These are phyloP conservation scores for Hyles vespertilio DNA, from an alignment of 1,140 invertebrate species.

Conservation along the genomic window DNA sequence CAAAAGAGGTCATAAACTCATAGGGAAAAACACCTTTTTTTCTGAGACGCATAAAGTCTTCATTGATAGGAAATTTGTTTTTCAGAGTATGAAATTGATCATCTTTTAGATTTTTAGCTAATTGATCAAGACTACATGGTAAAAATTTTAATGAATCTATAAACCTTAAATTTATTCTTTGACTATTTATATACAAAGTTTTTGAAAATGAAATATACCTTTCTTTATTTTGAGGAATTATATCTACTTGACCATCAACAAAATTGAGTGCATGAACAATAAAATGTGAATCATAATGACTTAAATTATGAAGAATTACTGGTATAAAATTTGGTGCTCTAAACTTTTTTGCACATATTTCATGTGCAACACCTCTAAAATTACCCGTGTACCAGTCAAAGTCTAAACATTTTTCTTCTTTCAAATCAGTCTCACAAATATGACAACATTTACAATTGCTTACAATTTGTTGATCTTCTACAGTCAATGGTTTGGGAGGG, in stretches of 20 bases:
- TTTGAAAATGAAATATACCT: conserved; percentile 37
- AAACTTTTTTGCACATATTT: no score
- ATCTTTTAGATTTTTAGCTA: conserved; percentile 19
- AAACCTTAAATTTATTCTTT: conserved; percentile 23
- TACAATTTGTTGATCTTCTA: conserved; percentile 16
- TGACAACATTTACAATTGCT: conserved; percentile 6
- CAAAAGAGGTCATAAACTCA: neutral
- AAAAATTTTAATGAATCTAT: conserved; percentile 32
- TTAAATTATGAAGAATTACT: conserved; percentile 2
- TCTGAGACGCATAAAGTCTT: neutral
- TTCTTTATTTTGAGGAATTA: conserved; percentile 34
- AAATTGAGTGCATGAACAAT: conserved; percentile 16
- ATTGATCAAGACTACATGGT: conserved; percentile 18
- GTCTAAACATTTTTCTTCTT: conserved; percentile 1
- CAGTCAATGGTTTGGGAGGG: conserved; percentile 20
- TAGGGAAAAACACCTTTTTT: conserved; percentile 1
- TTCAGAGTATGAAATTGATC: neutral
- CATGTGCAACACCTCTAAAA: no score
- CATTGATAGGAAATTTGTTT: neutral
- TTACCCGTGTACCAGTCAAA: no score
- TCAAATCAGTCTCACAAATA: conserved; percentile 12
- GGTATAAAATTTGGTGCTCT: neutral
- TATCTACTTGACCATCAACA: conserved; percentile 18
- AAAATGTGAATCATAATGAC: no score
- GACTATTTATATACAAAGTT: conserved; percentile 17